Base-by-base conservation (phyloP, 2,888 invertebrate species). In the Aproaerema taeniolella region DNA sequence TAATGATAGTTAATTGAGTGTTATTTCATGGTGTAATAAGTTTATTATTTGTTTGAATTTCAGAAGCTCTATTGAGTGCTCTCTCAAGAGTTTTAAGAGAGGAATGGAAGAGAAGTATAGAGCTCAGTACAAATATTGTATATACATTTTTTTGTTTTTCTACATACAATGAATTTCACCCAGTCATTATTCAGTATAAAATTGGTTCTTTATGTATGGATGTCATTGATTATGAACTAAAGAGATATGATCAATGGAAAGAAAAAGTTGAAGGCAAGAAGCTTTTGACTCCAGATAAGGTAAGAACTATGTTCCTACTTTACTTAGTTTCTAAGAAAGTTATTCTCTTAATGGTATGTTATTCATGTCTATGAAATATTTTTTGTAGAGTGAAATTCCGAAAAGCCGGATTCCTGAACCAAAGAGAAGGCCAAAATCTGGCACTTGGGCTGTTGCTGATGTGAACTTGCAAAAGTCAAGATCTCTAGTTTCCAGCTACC, bases 111-210 rank as follows among this genome's bases (percentile, higher is more conserved):
- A 92, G 95, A 68, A 98, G 96, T 73, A 93, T 98, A 61, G 98
- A 99, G 72, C 83, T 99, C 43, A 96, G 97, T 56, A 98, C 97
- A 55, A 98, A 98, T 78, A 95, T 99, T 66, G 94, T 98, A 50
- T 96, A 97, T 72, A 95, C 96, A 60, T 99, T 99, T 85, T 97
- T 97, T 74, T 98, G 97, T 71, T 97, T 99, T 71, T 98, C 99
- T 8, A 95, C 95, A 28, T 99, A 97, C 70, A 93, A 94, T 58
- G 94, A 95, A 65, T 99, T 99, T 83, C 99, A 99, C 76, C 91
- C 93, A 35, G 93, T 98, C 29, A 94, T 99, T 48, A 91, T 97
- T 36, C 97, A 98, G 72, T 97, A 98, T 73, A 98, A 99, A 89
- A 97, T 98, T 67, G 98, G 98, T 32, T 98, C 98, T 1, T 88